Percentiles rank a stretch among this genome's conserved stretches.
Conservation (phyloP, 2,797 vertebrate genomes). For the Semaprochilodus insignis region DNA sequence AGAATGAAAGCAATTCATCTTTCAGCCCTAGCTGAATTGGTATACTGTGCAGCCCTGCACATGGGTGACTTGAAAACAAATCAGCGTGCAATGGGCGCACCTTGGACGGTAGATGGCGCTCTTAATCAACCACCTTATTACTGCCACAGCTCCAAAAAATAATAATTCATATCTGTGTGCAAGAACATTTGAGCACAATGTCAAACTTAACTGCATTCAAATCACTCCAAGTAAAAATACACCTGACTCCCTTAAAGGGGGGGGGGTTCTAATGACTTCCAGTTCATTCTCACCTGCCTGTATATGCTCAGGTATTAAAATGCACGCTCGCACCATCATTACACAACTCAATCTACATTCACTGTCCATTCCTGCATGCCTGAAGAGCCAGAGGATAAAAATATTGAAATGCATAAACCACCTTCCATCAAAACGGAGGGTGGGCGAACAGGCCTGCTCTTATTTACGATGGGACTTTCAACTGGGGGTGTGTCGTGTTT, state of each 20-base stretch:
- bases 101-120: conserved; percentile 1
- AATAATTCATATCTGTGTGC: background rate
- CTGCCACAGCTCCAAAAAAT: background rate
- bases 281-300: background rate
- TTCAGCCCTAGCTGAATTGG: no score
- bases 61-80: background rate
- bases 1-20: no score
- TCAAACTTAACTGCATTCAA: background rate
- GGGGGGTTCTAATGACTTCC: background rate
- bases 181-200: background rate
- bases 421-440: no score
- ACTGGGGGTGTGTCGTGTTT: conserved; percentile 51
- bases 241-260: no score
- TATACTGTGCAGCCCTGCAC: no score
- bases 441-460: background rate
- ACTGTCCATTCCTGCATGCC: no score
- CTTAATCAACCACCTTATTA: background rate
- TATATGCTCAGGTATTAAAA: background rate
- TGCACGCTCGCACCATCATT: background rate
- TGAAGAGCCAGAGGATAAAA: no score
- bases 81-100: background rate
- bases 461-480: conserved; percentile 10
- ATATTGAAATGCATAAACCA: no score
- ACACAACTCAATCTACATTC: no score
- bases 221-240: background rate